These are phyloP conservation scores for Apoda limacodes DNA, from an alignment of 2,888 invertebrate species.

Conservation along the genomic window DNA sequence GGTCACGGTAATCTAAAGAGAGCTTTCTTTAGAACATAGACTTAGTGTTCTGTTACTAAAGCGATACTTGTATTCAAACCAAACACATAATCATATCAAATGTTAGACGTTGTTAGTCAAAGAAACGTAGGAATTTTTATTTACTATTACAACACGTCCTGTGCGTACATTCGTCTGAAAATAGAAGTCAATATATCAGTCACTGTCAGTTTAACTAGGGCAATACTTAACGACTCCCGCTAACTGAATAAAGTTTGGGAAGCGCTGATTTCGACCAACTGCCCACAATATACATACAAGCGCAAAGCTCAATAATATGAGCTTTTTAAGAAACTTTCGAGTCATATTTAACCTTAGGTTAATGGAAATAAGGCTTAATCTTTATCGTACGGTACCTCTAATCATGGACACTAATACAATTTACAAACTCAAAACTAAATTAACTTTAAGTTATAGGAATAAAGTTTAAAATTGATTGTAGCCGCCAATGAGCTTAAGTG, in stretches of 20 bases:
- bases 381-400: too few species aligned
- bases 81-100: too few species aligned
- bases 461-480: constrained; percentile 20
- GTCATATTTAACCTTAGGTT: constrained; percentile 14
- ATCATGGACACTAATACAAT: too few species aligned
- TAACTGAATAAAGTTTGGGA: constrained; percentile 35
- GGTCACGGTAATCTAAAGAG: too few species aligned
- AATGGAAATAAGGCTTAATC: background rate
- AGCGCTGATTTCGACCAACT: constrained; percentile 49
- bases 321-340: constrained; percentile 31
- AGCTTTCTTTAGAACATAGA: too few species aligned
- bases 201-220: constrained; percentile 19
- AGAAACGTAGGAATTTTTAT: constrained; percentile 1
- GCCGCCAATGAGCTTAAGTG: constrained; percentile 29
- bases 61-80: too few species aligned
- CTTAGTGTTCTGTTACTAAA: too few species aligned
- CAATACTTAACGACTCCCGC: constrained; percentile 11
- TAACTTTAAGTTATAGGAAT: too few species aligned
- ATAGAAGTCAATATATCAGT: constrained; percentile 17
- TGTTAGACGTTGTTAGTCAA: background rate
- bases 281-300: constrained; percentile 50
- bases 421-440: too few species aligned
- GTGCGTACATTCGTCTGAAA: constrained; percentile 4
- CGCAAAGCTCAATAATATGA: constrained; percentile 32
- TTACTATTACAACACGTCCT: background rate